These are phyloP conservation scores for Propsilocerus akamusi DNA, from an alignment of 1,140 invertebrate species.

Conservation along the genomic window DNA sequence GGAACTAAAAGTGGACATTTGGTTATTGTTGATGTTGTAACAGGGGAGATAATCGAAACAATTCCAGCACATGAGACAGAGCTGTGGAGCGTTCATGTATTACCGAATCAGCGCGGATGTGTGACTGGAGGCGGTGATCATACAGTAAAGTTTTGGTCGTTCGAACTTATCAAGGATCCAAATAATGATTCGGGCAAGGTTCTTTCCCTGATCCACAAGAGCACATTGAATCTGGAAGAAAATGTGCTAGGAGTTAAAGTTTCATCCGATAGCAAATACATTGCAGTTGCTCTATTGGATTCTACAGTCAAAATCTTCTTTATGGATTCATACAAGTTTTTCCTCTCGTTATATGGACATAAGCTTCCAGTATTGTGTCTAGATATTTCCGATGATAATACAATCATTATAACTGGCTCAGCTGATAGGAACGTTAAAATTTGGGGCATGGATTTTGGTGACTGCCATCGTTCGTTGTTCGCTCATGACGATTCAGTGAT, in stretches of 20 bases:
- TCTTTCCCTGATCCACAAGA: conserved; percentile 58
- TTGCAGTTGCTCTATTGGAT: conserved; percentile 82
- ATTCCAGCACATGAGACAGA: conserved; percentile 62
- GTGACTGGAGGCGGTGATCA: conserved; percentile 75
- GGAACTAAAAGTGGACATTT: conserved; percentile 77
- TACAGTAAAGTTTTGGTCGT: conserved; percentile 87
- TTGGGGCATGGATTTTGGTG: conserved; percentile 97
- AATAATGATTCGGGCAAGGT: conserved; percentile 30
- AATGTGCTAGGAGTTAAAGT: conserved; percentile 64
- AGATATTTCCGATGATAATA: conserved; percentile 86
- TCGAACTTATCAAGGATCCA: conserved; percentile 47
- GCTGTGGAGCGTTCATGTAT: conserved; percentile 57
- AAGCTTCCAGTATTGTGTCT: conserved; percentile 84
- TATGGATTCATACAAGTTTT: conserved; percentile 88
- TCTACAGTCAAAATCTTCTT: conserved; percentile 94
- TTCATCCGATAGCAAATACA: conserved; percentile 68
- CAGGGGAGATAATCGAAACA: conserved; percentile 56
- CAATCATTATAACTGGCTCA: conserved; percentile 81
- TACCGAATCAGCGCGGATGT: conserved; percentile 61
- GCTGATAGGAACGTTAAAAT: conserved; percentile 92
- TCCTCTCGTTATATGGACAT: conserved; percentile 90
- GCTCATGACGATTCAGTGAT: conserved; percentile 93
- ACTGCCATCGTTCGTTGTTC: conserved; percentile 75
- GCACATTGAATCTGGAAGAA: conserved; percentile 74
- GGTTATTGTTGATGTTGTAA: conserved; percentile 71